A percentile compares a stretch with the other conserved stretches of the same genome.
These are phyloP conservation scores for Xanthorhoe spadicearia DNA, from an alignment of 2,888 invertebrate species.

Conservation along the genomic window DNA sequence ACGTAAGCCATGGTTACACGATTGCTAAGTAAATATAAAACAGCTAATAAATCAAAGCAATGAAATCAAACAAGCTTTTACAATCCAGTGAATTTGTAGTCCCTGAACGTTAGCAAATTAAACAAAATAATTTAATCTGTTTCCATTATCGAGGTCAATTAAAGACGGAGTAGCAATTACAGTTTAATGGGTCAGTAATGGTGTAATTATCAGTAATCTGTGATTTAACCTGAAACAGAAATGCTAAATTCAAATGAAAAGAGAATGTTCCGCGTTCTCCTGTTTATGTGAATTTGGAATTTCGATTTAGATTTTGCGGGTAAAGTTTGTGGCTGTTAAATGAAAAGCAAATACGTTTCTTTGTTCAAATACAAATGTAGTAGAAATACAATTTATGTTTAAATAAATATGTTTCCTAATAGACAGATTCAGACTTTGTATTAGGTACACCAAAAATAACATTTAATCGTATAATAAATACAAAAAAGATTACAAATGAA, in stretches of 20 bases:
- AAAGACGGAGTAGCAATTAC: slow-evolving; percentile 3
- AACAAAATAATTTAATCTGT: slow-evolving; percentile 7
- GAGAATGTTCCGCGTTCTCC: background rate
- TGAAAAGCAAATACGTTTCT: too few relatives aligned
- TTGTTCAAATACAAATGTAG: too few relatives aligned
- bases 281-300: background rate
- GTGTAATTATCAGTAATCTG: slow-evolving; percentile 3
- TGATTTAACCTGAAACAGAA: background rate
- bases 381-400: too few relatives aligned
- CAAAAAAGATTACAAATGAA: too few relatives aligned
- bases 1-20: too few relatives aligned
- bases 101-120: too few relatives aligned
- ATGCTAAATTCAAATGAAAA: background rate
- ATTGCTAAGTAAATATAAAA: background rate
- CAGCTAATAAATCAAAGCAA: background rate
- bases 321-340: too few relatives aligned
- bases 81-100: background rate
- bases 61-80: background rate
- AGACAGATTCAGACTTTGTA: too few relatives aligned
- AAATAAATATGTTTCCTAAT: too few relatives aligned
- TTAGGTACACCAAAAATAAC: too few relatives aligned
- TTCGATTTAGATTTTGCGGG: too few relatives aligned
- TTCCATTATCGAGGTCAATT: slow-evolving; percentile 17
- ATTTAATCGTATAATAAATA: too few relatives aligned
- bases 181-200: slow-evolving; percentile 1